Conservation (phyloP, 2,113 vertebrate species). For the Mastomys coucha region DNA sequence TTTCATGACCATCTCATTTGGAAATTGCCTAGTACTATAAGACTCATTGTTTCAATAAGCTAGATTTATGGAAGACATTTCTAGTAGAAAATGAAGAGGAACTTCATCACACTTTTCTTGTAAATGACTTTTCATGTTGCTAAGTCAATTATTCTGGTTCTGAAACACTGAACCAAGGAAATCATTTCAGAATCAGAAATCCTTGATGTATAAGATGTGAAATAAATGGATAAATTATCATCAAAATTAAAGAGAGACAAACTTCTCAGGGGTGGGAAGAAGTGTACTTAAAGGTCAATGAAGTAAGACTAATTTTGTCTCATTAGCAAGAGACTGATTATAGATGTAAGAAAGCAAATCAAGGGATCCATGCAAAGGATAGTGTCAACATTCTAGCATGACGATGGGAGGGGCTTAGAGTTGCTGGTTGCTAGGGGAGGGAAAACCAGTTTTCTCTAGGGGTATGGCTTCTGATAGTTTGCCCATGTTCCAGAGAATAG, state of each 20-base stretch:
- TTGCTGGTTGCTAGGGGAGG: not conserved
- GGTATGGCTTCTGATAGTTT: not conserved
- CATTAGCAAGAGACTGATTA: not conserved
- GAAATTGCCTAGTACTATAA: slow-evolving; percentile 64
- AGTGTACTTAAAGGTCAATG: slow-evolving; percentile 36
- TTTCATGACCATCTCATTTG: slow-evolving; percentile 73
- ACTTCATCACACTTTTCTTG: slow-evolving; percentile 76
- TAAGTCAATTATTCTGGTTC: slow-evolving; percentile 82
- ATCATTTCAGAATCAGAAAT: slow-evolving; percentile 76
- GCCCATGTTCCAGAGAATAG: not conserved
- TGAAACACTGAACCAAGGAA: slow-evolving; percentile 78
- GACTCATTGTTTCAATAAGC: slow-evolving; percentile 71
- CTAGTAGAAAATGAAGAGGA: slow-evolving; percentile 73
- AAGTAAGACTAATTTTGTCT: slow-evolving; percentile 48
- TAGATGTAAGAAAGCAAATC: not conserved
- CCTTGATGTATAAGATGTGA: slow-evolving; percentile 74
- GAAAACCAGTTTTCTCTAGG: not conserved
- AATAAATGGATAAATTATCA: slow-evolving; percentile 68
- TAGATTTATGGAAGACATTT: slow-evolving; percentile 76
- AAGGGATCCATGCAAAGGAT: not conserved
- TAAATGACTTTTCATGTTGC: slow-evolving; percentile 83
- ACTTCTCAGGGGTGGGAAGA: not conserved
- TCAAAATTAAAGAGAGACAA: slow-evolving; percentile 72
- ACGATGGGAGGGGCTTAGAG: not conserved
- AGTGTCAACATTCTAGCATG: not conserved